phyloP scores from a whole-genome alignment of 2,888 invertebrate species.

The Tipula lateralis region DNA sequence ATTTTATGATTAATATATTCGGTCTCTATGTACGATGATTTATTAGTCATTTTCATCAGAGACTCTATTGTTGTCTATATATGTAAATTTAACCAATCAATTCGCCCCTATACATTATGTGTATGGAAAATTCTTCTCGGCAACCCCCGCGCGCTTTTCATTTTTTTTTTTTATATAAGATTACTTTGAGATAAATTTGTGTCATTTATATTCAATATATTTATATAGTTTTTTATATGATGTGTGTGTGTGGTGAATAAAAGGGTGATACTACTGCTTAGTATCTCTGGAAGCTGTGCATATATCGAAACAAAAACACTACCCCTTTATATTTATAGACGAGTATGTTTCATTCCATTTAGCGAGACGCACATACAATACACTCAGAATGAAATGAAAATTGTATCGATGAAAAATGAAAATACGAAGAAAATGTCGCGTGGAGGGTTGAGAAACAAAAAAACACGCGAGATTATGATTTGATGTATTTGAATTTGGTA shows the following conservation, averaged over 20 bases:
- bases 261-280: slow-evolving; percentile 11
- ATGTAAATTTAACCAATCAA: slow-evolving; percentile 19
- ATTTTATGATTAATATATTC: background rate
- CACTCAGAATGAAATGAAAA: background rate
- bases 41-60: slow-evolving; percentile 28
- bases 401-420: background rate
- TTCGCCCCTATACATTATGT: background rate
- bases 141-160: background rate
- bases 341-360: background rate
- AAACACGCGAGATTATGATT: background rate
- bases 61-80: slow-evolving; percentile 24
- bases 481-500: background rate
- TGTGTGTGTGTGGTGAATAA: background rate
- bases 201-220: slow-evolving; percentile 24
- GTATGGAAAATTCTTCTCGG: background rate
- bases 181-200: slow-evolving; percentile 24
- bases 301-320: background rate
- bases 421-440: background rate
- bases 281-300: background rate
- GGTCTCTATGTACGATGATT: background rate
- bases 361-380: background rate
- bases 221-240: background rate
- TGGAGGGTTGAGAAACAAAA: background rate
- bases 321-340: slow-evolving; percentile 14
- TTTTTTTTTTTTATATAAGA: slow-evolving; percentile 1